A percentile compares a stretch with the other conserved stretches of the same genome.
Conservation (phyloP, 1,140 invertebrate species). For the Hyphantria cunea region DNA sequence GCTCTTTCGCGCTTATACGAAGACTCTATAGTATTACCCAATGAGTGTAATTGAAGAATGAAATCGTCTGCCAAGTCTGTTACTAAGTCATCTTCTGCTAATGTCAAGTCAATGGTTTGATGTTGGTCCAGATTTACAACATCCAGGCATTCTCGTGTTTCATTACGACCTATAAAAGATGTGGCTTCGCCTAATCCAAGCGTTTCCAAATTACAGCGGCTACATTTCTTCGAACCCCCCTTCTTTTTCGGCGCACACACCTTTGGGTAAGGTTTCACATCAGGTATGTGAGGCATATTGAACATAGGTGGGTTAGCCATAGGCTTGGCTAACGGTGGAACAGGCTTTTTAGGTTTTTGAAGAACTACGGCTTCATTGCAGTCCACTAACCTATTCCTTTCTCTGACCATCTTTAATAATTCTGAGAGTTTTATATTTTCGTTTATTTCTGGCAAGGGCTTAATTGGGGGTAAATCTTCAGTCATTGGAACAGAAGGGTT, state of each 20-base stretch:
- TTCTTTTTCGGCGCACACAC: background rate
- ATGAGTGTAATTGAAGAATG: background rate
- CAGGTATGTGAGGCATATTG: background rate
- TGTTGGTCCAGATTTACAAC: no score
- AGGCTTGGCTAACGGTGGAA: conserved; percentile 16
- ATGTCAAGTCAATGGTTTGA: no score
- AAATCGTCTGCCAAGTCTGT: conserved; percentile 2
- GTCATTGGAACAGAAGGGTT: no score
- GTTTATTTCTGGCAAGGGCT: conserved; percentile 25
- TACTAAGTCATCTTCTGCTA: background rate
- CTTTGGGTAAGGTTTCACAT: background rate
- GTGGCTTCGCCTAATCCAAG: background rate
- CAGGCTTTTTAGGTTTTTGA: background rate
- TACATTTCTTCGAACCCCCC: background rate
- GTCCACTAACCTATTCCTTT: conserved; percentile 38
- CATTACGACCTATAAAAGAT: no score
- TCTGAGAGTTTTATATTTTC: conserved; percentile 42
- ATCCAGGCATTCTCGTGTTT: no score
- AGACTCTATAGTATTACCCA: background rate
- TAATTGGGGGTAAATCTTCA: background rate
- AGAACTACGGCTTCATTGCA: conserved; percentile 26
- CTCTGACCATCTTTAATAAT: conserved; percentile 46
- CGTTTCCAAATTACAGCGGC: background rate
- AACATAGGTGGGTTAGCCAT: conserved; percentile 11
- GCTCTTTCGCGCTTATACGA: background rate